Evolutionary conservation across 1,140 invertebrate species (phyloP), one percentile per base, ranked within the genome.

Genomic region (Drosophila micromelanica): DNA sequence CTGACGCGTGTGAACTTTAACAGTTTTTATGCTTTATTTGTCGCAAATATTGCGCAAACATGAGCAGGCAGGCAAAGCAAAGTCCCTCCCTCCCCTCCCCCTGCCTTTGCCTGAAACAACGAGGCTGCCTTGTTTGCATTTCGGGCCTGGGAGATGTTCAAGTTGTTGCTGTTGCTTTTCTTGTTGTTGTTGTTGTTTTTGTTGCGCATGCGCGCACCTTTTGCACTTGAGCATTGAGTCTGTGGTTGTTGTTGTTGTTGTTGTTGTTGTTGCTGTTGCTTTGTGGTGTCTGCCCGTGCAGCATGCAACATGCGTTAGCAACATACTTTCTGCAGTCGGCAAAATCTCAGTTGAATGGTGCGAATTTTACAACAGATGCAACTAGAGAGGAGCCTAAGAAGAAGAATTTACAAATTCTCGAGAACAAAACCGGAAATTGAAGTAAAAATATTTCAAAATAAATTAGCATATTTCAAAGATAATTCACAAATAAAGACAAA

Each of bases 21-120:
- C 84, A 87, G 84, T 87, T 86, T 90, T 90, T 90, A 90, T 90
- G 87, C 81, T 90, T 90, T 90, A 90, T 90, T 90, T 90, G 86
- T 86, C 78, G 78, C 86, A 90, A 90, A 90, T 90, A 90, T 90
- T 90, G 81, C 76, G 81, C 87, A 86, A 90, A 90, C 85, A 90
- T 57, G 63, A 61, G 48, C 71, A 69, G 37, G 15, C 40, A 57
- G 51, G 40, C 62, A 37, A 38, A 45, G 52, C 65, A 52, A 32
- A 40, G 13, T 43, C 27, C 9, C 7, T 11, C 8, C 55, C 9
- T 13, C 12, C 23, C n/a, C 7, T 56, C 15, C 20, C 7, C 51
- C 45, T 57, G 4, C 1, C 46, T 35, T 20, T 40, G 61, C 30
- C 65, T 35, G 61, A 37, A 71, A 70, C 72, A 75, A 67, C 65